Evolutionary conservation across 2,888 invertebrate genomes (phyloP).

Genomic region (Chalcosyrphus nemorum): DNA sequence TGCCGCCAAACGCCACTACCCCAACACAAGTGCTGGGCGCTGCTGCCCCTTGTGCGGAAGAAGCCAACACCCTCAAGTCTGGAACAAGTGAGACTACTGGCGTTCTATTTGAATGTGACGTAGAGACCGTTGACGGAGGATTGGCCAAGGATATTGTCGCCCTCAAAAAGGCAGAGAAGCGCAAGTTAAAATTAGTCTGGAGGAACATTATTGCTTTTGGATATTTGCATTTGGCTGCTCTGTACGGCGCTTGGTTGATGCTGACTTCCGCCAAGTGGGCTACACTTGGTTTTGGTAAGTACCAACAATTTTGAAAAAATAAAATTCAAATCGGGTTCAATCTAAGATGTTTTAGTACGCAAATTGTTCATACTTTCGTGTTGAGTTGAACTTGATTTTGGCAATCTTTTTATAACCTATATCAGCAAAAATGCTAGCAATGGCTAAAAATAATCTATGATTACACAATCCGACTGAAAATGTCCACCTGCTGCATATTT

Average conservation of each 20-base stretch:
- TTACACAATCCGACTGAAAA: neutral
- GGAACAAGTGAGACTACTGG: conserved; percentile 81
- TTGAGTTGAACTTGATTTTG: too few relatives aligned
- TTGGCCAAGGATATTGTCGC: conserved; percentile 84
- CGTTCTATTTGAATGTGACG: conserved; percentile 86
- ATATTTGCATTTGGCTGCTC: conserved; percentile 88
- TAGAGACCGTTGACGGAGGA: conserved; percentile 85
- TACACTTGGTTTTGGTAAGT: conserved; percentile 89
- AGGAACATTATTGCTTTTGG: conserved; percentile 90
- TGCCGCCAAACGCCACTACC: conserved; percentile 80
- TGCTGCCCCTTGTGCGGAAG: conserved; percentile 75
- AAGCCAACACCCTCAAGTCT: conserved; percentile 75
- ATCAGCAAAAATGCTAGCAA: neutral
- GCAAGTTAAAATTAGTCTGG: conserved; percentile 88
- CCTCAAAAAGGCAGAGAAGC: conserved; percentile 84
- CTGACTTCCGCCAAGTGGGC: conserved; percentile 88
- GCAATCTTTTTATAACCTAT: too few relatives aligned
- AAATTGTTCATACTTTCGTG: too few relatives aligned
- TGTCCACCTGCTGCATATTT: neutral
- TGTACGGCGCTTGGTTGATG: conserved; percentile 89
- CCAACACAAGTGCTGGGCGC: conserved; percentile 80
- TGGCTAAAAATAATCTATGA: neutral
- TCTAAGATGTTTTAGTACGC: too few relatives aligned
- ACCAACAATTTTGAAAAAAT: neutral
- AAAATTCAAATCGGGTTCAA: too few relatives aligned